These are phyloP conservation scores for Gymnocephalus cernua DNA, from an alignment of 2,113 vertebrate species.

Conservation along the genomic window DNA sequence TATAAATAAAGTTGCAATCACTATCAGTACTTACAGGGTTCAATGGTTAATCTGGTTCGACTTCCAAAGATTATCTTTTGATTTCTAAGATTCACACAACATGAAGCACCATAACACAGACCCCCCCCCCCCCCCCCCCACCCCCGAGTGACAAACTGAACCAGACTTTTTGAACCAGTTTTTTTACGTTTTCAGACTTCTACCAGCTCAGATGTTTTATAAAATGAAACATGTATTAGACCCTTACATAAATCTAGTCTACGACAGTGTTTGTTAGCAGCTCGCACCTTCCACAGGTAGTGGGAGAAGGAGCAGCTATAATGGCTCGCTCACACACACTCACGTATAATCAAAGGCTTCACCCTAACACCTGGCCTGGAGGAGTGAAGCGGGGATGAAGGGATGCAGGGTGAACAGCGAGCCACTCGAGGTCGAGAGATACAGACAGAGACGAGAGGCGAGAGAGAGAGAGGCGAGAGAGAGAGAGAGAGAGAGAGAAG, in stretches of 20 bases:
- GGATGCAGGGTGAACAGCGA: conserved; percentile 54
- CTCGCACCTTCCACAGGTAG: conserved; percentile 17
- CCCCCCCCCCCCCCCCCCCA: too few relatives aligned
- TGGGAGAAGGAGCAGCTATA: conserved; percentile 9
- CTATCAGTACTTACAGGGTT: too few relatives aligned
- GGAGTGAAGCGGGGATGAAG: conserved; percentile 46
- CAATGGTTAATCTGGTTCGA: too few relatives aligned
- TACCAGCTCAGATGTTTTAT: background rate
- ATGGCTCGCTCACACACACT: background rate
- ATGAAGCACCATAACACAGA: too few relatives aligned
- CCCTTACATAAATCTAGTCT: background rate
- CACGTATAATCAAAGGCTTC: conserved; percentile 48
- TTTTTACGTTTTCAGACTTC: too few relatives aligned
- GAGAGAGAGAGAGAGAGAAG: conserved; percentile 39
- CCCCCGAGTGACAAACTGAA: too few relatives aligned
- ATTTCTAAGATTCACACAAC: too few relatives aligned
- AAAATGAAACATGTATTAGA: background rate
- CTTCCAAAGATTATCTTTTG: too few relatives aligned
- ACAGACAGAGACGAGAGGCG: conserved; percentile 33
- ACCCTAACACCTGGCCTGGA: conserved; percentile 49
- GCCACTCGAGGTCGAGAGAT: conserved; percentile 44
- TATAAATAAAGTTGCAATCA: too few relatives aligned
- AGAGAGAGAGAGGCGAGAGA: conserved; percentile 36
- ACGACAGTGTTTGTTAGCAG: background rate
- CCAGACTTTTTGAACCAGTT: too few relatives aligned